These are phyloP conservation scores for Nephrotoma appendiculata DNA, from an alignment of 2,888 invertebrate genomes.

Conservation along the genomic window DNA sequence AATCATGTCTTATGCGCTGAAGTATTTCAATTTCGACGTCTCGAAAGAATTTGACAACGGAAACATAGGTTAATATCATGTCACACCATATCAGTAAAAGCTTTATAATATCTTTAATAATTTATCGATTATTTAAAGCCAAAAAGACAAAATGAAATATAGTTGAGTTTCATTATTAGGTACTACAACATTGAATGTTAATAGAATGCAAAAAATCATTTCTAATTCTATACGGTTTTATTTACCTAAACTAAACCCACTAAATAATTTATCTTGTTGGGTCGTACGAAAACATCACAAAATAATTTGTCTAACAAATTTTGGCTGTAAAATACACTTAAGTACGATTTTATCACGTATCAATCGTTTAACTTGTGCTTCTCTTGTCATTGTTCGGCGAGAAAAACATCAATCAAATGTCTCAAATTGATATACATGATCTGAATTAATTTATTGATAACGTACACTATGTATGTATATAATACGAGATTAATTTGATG, in stretches of 20 bases:
- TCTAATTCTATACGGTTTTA: not conserved
- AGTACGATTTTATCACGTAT: not conserved
- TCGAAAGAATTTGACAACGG: too few relatives aligned
- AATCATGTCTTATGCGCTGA: too few relatives aligned
- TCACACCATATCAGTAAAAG: too few relatives aligned
- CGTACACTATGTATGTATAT: too few relatives aligned
- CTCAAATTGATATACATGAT: not conserved
- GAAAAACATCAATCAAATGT: not conserved
- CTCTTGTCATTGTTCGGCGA: not conserved
- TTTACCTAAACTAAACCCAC: not conserved
- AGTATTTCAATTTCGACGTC: too few relatives aligned
- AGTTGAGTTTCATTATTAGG: too few relatives aligned
- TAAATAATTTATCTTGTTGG: not conserved
- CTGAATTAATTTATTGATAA: not conserved
- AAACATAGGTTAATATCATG: too few relatives aligned
- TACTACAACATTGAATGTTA: not conserved
- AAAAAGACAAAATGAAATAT: not conserved
- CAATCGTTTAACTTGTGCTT: not conserved
- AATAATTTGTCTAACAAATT: not conserved
- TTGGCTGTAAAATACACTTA: not conserved
- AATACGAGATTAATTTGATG: too few relatives aligned
- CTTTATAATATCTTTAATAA: not conserved
- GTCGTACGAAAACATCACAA: not conserved
- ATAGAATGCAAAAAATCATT: not conserved
- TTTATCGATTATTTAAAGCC: not conserved